Conservation (phyloP, 2,888 invertebrate genomes). For the Gibbula magus region DNA sequence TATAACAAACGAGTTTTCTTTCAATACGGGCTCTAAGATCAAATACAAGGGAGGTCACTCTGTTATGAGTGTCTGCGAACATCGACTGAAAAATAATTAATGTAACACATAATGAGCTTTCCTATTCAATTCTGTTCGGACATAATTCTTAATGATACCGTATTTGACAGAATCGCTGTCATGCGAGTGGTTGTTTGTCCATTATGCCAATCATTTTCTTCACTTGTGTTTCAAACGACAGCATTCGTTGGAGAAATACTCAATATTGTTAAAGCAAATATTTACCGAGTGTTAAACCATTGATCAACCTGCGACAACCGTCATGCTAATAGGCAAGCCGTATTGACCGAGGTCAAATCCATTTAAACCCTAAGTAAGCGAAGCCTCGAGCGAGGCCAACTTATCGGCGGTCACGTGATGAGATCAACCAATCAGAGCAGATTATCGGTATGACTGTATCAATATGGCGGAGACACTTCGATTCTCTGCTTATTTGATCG, state of each 20-base stretch:
- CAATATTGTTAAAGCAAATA: constrained; percentile 13
- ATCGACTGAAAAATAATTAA: too few species aligned
- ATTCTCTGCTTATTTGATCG: neutral
- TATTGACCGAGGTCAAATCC: constrained; percentile 9
- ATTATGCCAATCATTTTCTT: constrained; percentile 8
- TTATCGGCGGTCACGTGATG: neutral
- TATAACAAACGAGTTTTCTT: too few species aligned
- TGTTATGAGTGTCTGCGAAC: too few species aligned
- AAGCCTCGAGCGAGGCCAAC: neutral
- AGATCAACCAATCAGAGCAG: neutral
- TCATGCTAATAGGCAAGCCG: neutral
- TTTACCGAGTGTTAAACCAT: constrained; percentile 1
- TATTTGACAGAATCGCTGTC: too few species aligned
- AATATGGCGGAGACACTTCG: constrained; percentile 6
- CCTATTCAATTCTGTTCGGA: too few species aligned
- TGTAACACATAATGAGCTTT: too few species aligned
- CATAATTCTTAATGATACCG: too few species aligned
- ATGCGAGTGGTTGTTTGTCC: neutral
- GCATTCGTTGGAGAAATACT: neutral
- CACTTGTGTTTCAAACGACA: neutral
- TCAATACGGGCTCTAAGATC: too few species aligned
- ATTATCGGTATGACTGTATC: neutral
- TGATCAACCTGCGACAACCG: neutral
- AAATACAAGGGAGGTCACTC: too few species aligned
- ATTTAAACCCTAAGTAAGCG: neutral